A percentile compares a stretch with the other conserved stretches of the same genome.
phyloP scores from a whole-genome alignment of 2,797 vertebrate genomes.

The Clarias platycephalus region DNA sequence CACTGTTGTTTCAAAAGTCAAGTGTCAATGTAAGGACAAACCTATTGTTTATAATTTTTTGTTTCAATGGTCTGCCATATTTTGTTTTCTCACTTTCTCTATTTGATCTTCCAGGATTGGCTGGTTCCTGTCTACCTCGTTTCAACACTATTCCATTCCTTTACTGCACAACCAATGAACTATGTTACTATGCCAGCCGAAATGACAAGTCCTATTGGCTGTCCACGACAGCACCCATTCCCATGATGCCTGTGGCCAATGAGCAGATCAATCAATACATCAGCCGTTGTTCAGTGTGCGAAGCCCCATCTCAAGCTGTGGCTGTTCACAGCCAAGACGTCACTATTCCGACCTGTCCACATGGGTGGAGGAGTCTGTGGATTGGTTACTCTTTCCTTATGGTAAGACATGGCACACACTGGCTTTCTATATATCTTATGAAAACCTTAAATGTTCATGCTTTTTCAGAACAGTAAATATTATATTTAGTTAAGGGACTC shows the following conservation, averaged over 20 bases:
- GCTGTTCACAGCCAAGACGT: conserved; percentile 93
- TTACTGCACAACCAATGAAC: conserved; percentile 90
- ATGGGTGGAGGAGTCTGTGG: conserved; percentile 94
- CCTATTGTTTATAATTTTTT: not conserved
- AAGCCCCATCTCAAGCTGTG: conserved; percentile 88
- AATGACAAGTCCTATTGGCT: conserved; percentile 99
- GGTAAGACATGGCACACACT: conserved; percentile 70
- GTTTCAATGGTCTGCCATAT: not conserved
- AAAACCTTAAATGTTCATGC: not conserved
- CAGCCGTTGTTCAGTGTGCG: conserved; percentile 93
- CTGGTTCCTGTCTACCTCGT: conserved; percentile 89
- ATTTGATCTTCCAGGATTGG: conserved; percentile 78
- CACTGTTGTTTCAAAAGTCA: not conserved
- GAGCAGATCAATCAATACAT: conserved; percentile 85
- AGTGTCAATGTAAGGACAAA: not conserved
- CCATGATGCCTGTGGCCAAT: conserved; percentile 91
- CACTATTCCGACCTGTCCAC: conserved; percentile 87
- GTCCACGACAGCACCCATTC: conserved; percentile 90
- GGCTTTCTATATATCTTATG: not conserved
- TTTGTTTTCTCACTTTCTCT: not conserved
- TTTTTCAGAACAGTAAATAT: not conserved
- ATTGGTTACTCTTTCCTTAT: conserved; percentile 98
- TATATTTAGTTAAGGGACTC: not conserved
- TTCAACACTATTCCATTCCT: conserved; percentile 98
- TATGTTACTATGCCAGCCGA: conserved; percentile 91